Base-by-base conservation (phyloP, 1,140 invertebrate genomes). In the Pachyrhynchus sulphureomaculatus region DNA sequence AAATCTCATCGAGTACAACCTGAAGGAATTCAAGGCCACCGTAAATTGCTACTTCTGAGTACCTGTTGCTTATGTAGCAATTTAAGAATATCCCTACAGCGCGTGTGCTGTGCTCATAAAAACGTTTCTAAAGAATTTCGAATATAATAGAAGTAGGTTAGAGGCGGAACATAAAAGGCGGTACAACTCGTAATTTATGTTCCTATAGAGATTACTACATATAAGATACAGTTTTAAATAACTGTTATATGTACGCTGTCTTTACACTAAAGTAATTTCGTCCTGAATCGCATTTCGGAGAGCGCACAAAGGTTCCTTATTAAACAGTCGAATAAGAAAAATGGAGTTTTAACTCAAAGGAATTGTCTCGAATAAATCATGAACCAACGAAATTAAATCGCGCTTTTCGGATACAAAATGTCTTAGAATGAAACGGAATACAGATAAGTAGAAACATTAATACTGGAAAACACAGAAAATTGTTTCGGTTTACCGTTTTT, bases 311-410 rank as follows among this genome's bases (percentile, higher is more conserved):
- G 37, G 51, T 15, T 36, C 51, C 37, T 53, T 53, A 53, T 53
- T 53, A 53, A 39, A 53, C n/a, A 36, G 34, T 53, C 51, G 51
- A 53, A 53, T 53, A 53, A 53, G 36, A 53, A 53, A 41, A 53
- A 53, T 53, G 51, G 51, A 17, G 32, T 53, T 53, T 53, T 53
- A 53, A 53, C 51, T 53, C 51, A 53, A 53, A 53, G 36, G 51
- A 41, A 53, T 41, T 42, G 34, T 26, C 17, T 2, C 36, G 21
- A 53, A 53, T 53, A 53, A 53, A 53, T 53, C 51, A 53, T 53
- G 34, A 33, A 21, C 8, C 24, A 33, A 33, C 24, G 45, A 48
- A 48, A 48, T 48, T 48, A 29, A 48, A 48, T 32, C 45, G 45
- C 45, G 45, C 18, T 26, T 48, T 48, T 24, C 8, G 45, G 13